Conservation (phyloP, 2,113 vertebrate species). For the Zosterops pallidus region DNA sequence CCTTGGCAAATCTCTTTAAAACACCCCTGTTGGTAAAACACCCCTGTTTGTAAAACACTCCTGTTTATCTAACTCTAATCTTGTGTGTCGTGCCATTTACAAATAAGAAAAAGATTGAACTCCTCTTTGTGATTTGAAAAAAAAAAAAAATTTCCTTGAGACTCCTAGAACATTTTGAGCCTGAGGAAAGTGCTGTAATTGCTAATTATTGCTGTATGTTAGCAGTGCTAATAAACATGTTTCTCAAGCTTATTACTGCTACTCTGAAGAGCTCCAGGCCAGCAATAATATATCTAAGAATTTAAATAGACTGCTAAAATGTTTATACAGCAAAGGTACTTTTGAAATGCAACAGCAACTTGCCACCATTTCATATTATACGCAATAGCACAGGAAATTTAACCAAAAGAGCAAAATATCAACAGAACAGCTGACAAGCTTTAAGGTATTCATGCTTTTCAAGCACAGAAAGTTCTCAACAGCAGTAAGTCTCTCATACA, state of each 20-base stretch:
- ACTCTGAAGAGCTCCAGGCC: background rate
- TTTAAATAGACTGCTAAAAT: background rate
- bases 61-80: background rate
- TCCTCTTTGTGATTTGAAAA: background rate
- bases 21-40: background rate
- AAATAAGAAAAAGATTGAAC: background rate
- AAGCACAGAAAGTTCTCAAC: conserved; percentile 58
- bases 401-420: conserved; percentile 62
- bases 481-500: conserved; percentile 51
- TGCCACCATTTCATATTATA: background rate
- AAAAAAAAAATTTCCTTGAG: background rate
- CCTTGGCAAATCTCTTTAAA: background rate
- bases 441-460: conserved; percentile 57
- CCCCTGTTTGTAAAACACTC: background rate
- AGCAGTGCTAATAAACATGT: background rate
- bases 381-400: background rate
- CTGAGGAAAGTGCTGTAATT: background rate
- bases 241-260: conserved; percentile 8
- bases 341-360: background rate
- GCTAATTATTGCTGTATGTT: background rate
- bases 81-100: background rate
- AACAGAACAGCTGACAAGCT: conserved; percentile 49
- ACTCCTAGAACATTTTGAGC: background rate
- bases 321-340: background rate
- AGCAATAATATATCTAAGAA: background rate